These are phyloP conservation scores for Nineta flava DNA, from an alignment of 2,888 invertebrate species.

Conservation along the genomic window DNA sequence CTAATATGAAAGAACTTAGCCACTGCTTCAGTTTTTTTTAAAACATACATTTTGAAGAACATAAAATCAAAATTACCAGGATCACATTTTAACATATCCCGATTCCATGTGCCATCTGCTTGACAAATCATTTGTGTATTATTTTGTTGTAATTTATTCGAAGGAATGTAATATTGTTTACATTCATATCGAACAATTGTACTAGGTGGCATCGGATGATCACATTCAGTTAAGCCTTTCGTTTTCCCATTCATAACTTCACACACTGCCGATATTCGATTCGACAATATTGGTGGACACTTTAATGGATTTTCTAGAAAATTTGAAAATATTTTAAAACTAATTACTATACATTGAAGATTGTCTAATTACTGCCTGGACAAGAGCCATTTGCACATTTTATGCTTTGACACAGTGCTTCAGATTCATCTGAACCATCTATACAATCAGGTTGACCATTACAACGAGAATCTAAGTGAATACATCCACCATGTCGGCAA, in stretches of 20 bases:
- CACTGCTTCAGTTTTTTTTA: not conserved
- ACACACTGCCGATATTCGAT: constrained; percentile 18
- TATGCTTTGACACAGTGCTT: constrained; percentile 11
- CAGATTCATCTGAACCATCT: constrained; percentile 16
- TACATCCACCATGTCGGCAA: constrained; percentile 16
- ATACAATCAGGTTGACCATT: constrained; percentile 15
- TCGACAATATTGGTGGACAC: constrained; percentile 17
- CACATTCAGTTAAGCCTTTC: constrained; percentile 21
- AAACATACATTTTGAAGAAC: not conserved
- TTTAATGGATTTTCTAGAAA: constrained; percentile 5
- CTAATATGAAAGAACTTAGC: no score
- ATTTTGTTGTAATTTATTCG: constrained; percentile 12
- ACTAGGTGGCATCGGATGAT: constrained; percentile 20
- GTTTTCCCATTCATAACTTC: constrained; percentile 17
- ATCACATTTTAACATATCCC: constrained; percentile 22
- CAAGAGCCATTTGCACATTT: constrained; percentile 11
- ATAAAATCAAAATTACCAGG: constrained; percentile 23
- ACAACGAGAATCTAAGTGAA: constrained; percentile 12
- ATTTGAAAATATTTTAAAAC: constrained; percentile 5
- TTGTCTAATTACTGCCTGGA: not conserved
- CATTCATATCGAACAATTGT: constrained; percentile 23
- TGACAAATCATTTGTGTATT: constrained; percentile 22
- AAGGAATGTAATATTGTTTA: constrained; percentile 22
- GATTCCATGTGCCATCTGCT: constrained; percentile 27
- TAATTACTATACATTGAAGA: not conserved